phyloP scores from a whole-genome alignment of 1,140 invertebrate genomes.

The Drosophila sp. region DNA sequence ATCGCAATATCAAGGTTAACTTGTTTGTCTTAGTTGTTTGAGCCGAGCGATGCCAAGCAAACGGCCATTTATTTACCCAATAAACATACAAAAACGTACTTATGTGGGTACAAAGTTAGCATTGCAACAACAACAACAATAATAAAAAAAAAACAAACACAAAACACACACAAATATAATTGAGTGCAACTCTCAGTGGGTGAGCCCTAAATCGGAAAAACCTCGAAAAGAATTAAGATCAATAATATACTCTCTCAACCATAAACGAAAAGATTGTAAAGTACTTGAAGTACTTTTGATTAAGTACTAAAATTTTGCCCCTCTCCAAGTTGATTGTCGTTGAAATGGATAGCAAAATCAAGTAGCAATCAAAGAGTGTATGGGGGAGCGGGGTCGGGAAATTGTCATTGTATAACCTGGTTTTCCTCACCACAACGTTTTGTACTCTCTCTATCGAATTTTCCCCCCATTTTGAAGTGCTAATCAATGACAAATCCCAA shows the following conservation, averaged over 20 bases:
- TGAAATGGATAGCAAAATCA: not conserved
- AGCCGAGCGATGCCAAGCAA: not conserved
- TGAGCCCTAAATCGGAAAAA: not conserved
- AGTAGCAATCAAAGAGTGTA: slow-evolving; percentile 2
- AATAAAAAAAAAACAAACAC: not conserved
- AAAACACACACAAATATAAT: not conserved
- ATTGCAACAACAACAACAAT: not conserved
- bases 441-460: not conserved
- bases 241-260: not conserved
- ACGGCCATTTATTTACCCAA: not conserved
- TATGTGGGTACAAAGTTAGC: no score
- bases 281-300: not conserved
- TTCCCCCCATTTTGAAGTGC: slow-evolving; percentile 41
- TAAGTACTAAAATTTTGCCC: not conserved
- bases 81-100: not conserved
- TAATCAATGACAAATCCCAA: slow-evolving; percentile 65
- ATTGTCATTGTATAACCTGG: not conserved
- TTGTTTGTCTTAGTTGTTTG: slow-evolving; percentile 5
- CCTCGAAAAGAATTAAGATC: slow-evolving; percentile 4
- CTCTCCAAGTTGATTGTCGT: not conserved
- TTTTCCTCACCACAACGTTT: not conserved
- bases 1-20: slow-evolving; percentile 8
- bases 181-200: slow-evolving; percentile 2
- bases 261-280: not conserved
- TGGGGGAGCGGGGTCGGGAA: not conserved